Conservation (phyloP, 1,140 invertebrate genomes). For the Drosophila persimilis region DNA sequence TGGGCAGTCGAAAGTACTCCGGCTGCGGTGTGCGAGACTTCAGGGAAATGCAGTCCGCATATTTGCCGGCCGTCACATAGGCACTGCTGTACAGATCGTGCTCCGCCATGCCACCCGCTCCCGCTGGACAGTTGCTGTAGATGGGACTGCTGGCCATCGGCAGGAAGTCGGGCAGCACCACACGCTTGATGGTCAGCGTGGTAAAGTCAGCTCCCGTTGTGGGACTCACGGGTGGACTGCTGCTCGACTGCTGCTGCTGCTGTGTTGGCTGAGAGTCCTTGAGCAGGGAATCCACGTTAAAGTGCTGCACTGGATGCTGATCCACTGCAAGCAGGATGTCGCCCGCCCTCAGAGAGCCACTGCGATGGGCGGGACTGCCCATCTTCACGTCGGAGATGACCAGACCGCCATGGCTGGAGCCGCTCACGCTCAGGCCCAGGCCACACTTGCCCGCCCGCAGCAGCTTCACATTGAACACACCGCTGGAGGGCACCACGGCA, state of each 20-base stretch:
- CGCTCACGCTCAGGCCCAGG: conserved; percentile 93
- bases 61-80: conserved; percentile 67
- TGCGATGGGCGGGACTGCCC: conserved; percentile 95
- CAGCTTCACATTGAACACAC: conserved; percentile 95
- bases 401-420: conserved; percentile 85
- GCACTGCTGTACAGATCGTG: conserved; percentile 74
- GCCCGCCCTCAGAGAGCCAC: conserved; percentile 92
- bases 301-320: conserved; percentile 90
- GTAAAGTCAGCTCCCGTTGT: conserved; percentile 57
- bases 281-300: conserved; percentile 78
- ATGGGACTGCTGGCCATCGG: conserved; percentile 69
- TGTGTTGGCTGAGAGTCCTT: conserved; percentile 54
- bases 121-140: conserved; percentile 71
- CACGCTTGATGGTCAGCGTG: conserved; percentile 79
- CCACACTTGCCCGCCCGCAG: conserved; percentile 89
- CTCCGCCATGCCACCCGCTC: conserved; percentile 23
- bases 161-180: conserved; percentile 79
- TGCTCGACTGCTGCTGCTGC: background rate
- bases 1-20: conserved; percentile 66
- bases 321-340: conserved; percentile 95
- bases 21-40: conserved; percentile 78
- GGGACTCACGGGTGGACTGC: conserved; percentile 4
- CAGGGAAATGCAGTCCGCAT: conserved; percentile 71
- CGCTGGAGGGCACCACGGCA: conserved; percentile 94
- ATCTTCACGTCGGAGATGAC: conserved; percentile 93